Evolutionary conservation across 2,888 invertebrate species (phyloP).

Genomic region (Aphodius granarius): DNA sequence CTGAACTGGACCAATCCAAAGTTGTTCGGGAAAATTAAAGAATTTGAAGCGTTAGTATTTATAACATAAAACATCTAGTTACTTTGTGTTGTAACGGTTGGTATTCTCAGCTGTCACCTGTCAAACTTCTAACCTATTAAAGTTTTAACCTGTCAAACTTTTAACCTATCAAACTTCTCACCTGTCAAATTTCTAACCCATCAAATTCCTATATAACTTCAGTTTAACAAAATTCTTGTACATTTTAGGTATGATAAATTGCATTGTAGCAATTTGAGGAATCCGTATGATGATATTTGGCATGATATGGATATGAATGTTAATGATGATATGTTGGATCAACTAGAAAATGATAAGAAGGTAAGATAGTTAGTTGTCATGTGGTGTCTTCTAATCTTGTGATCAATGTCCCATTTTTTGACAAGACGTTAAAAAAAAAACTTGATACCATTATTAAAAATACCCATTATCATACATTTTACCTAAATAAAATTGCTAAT

Average conservation of each 20-base stretch:
- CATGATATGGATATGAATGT: constrained; percentile 9
- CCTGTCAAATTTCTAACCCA: not conserved
- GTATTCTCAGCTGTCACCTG: not conserved
- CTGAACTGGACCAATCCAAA: constrained; percentile 25
- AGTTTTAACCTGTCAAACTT: not conserved
- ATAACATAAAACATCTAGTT: not conserved
- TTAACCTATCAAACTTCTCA: not conserved
- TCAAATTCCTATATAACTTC: not conserved
- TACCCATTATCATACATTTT: too few relatives aligned
- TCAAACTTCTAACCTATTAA: not conserved
- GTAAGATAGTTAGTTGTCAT: constrained; percentile 3
- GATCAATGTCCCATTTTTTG: too few relatives aligned
- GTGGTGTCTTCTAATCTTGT: not conserved
- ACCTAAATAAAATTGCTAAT: too few relatives aligned
- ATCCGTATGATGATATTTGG: constrained; percentile 26
- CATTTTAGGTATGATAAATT: constrained; percentile 17
- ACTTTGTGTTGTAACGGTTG: too few relatives aligned
- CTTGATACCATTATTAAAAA: too few relatives aligned
- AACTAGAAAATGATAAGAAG: not conserved
- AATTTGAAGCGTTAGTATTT: constrained; percentile 17
- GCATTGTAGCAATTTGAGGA: constrained; percentile 18
- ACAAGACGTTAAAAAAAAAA: too few relatives aligned
- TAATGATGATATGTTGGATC: constrained; percentile 1
- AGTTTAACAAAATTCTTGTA: not conserved
- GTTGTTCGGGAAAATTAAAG: constrained; percentile 20